Evolutionary conservation across 2,888 invertebrate species (phyloP), one percentile per base, ranked within the genome.

Genomic region (Volucella inflata): DNA sequence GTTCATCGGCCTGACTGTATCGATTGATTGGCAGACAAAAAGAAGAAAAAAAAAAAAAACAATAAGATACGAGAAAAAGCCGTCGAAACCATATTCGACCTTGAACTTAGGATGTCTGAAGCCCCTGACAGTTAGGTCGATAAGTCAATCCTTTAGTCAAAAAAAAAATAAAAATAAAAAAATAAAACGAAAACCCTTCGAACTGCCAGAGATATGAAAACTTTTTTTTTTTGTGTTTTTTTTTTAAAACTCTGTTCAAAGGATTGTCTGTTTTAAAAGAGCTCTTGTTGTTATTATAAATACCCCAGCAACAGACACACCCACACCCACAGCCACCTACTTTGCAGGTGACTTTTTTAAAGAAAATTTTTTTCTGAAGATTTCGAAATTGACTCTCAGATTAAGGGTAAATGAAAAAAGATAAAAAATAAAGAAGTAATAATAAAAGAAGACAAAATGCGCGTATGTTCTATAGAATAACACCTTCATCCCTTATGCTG

Each of bases 391-490:
- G 65, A 50, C 75, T 50, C 42, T 40, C 42, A 36, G 59, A 30
- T 75, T 57, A 59, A 50, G 65, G 57, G 36, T 50, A 42, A 55
- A 30, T 42, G 42, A 40, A 14, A 30, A 16, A 4, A 55, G 64
- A 48, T 48, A 38, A 11, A 46, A 21, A n/a, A 51, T 1, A 60
- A 65, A 40, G 36, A 17, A 50, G n/a, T n/a, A 38, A 57, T 0
- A 30, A 12, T n/a, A 14, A 1, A 51, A 30, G 14, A 12, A 36
- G 50, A 17, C 51, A 11, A 44, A n/a, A 21, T 11, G 17, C 21
- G 65, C 65, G 46, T 74, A 30, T 48, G 64, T 21, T 71, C 60
- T 40, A 51, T 44, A 11, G 72, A 62, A 30, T 62, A 53, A 42
- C 50, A 59, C 59, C 59, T 60, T 50, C 16, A 17, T 38, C 16